phyloP scores from a whole-genome alignment of 2,797 vertebrate species.

The Hapalemur alaotrensis region DNA sequence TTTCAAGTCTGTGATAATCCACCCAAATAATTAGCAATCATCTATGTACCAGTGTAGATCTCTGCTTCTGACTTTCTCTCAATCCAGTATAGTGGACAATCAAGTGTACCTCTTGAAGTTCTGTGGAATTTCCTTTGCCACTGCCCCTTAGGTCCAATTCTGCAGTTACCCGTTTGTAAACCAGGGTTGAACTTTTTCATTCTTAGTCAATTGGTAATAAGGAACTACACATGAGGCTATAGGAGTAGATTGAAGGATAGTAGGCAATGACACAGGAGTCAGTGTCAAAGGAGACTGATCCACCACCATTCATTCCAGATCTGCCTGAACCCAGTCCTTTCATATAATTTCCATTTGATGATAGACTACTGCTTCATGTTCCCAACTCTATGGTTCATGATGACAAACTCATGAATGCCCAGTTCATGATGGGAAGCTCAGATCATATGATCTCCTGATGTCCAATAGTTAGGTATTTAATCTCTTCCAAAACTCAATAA shows the following conservation, averaged over 20 bases:
- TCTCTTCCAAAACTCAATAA: not conserved
- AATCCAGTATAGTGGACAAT: not conserved
- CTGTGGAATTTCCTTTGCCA: not conserved
- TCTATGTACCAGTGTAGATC: not conserved
- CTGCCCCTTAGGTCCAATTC: not conserved
- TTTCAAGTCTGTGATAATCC: not conserved
- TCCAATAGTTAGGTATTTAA: not conserved
- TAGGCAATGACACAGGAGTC: not conserved
- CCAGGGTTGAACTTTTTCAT: not conserved
- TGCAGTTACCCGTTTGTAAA: not conserved
- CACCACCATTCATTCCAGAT: not conserved
- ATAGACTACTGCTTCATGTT: not conserved
- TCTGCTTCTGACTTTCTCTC: not conserved
- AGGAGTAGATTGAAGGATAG: not conserved
- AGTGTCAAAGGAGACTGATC: not conserved
- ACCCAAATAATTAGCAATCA: not conserved
- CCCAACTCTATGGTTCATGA: not conserved
- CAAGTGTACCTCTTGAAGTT: not conserved
- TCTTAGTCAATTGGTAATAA: not conserved
- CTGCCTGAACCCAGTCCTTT: not conserved
- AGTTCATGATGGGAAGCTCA: not conserved
- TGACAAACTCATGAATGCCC: not conserved
- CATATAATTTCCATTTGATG: not conserved
- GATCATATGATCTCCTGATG: not conserved
- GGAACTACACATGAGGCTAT: not conserved